Base-by-base conservation (phyloP, 2,888 invertebrate genomes). In the Drosophila anomalipes region DNA sequence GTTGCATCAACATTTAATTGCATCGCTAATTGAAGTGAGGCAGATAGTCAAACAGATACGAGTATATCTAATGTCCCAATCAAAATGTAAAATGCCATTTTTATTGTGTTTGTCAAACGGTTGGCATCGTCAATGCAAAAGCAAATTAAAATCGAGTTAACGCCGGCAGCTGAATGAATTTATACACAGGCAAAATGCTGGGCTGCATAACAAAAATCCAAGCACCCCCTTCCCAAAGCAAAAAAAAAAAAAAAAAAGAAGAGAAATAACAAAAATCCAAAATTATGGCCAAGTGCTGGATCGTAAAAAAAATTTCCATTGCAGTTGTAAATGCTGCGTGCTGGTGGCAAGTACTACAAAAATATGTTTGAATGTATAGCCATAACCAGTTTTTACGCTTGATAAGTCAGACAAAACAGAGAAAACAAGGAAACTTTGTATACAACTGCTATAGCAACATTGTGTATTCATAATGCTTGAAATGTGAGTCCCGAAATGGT, bases 221-320 rank as follows among this genome's bases (percentile, higher is more conserved):
- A 30, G 30, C 62, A 61, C 52, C 33, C 33, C 22, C 22, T 22
- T 22, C 22, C 22, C 22, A 22, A 1, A 22, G 22, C 22, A 22
- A 22, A 22, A 22, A 22, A 22, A 22, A 22, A 22, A 22, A 22
- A 22, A 22, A 22, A 22, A 22, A 22, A 22, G 16, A 41, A 47
- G 9, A 47, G 39, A 49, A 22, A 33, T 22, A 33, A 44, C 26
- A 49, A 39, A 71, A 77, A 70, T 63, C 1, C 32, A 68, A 74
- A 74, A 81, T 78, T 74, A 81, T 83, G 74, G 57, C 58, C 78
- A 73, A 76, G 78, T 70, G 86, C 53, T 53, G 74, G 60, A 72
- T 88, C 82, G 76, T 86, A 86, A 89, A 86, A 57, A 86, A 81
- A 89, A 86, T 77, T 84, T 51, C 44, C 85, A 79, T 79, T 79